phyloP scores from a whole-genome alignment of 1,140 invertebrate species.

The Drosophila leontia region DNA sequence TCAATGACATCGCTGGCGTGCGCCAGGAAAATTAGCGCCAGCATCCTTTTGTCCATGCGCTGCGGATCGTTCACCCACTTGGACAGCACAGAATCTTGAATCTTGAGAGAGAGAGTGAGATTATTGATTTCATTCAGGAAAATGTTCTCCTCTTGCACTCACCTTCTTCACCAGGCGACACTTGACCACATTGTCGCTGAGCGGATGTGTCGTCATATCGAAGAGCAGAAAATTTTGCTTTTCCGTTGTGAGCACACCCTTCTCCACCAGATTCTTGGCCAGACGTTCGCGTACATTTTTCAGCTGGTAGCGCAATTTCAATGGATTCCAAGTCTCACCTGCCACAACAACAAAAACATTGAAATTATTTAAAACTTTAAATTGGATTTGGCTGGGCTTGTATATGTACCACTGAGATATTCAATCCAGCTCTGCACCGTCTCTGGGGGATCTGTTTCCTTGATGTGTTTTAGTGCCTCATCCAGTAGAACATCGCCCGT shows the following conservation, averaged over 20 bases:
- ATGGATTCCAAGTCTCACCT: constrained; percentile 99
- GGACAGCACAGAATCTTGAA: constrained; percentile 98
- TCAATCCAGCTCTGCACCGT: constrained; percentile 99
- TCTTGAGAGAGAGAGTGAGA: constrained; percentile 85
- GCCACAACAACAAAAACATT: constrained; percentile 41
- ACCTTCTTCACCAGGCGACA: constrained; percentile 98
- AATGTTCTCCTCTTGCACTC: constrained; percentile 25
- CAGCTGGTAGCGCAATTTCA: constrained; percentile 98
- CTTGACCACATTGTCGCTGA: constrained; percentile 98
- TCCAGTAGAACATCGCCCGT: constrained; percentile 99
- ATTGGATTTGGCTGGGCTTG: background rate
- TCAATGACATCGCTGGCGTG: constrained; percentile 99
- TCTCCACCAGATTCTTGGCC: constrained; percentile 99
- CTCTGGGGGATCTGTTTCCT: constrained; percentile 98
- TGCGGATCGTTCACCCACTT: constrained; percentile 99
- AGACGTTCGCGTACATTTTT: constrained; percentile 99
- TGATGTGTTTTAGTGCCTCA: constrained; percentile 99
- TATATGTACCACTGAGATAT: constrained; percentile 96
- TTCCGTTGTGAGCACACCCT: constrained; percentile 99
- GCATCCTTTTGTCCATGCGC: constrained; percentile 97
- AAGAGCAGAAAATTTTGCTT: constrained; percentile 99
- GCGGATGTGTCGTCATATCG: constrained; percentile 99
- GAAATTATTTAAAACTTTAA: constrained; percentile 29
- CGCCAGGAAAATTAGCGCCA: constrained; percentile 97
- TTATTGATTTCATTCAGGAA: background rate